Percentiles rank a stretch among this genome's conserved stretches.
These are phyloP conservation scores for Boloria selene DNA, from an alignment of 2,888 invertebrate genomes.

Conservation along the genomic window DNA sequence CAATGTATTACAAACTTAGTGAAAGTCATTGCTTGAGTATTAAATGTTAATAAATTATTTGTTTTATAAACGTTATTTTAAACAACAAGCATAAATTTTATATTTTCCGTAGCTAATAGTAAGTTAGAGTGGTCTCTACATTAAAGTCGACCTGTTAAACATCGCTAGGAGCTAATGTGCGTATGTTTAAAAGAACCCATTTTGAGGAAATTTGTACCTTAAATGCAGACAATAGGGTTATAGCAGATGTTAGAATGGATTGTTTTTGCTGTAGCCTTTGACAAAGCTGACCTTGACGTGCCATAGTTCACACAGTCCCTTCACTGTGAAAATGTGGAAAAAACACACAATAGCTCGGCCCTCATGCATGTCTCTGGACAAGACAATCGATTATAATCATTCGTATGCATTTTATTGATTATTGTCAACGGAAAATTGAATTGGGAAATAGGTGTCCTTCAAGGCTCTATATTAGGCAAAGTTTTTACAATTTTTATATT, in stretches of 20 bases:
- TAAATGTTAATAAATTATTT: conserved; percentile 6
- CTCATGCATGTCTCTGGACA: conserved; percentile 67
- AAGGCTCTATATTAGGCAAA: conserved; percentile 55
- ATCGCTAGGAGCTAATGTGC: conserved; percentile 23
- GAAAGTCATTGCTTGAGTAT: conserved; percentile 37
- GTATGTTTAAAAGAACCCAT: conserved; percentile 16
- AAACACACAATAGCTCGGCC: conserved; percentile 73
- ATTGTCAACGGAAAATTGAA: conserved; percentile 68
- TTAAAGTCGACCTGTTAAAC: neutral
- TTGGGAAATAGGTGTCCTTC: conserved; percentile 66
- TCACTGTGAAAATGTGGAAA: conserved; percentile 79
- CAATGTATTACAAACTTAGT: conserved; percentile 35
- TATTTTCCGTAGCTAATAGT: neutral
- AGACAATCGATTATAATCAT: conserved; percentile 77
- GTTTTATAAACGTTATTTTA: too few species aligned
- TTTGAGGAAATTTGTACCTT: conserved; percentile 37
- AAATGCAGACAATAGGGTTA: conserved; percentile 31
- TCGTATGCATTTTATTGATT: conserved; percentile 77
- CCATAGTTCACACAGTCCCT: conserved; percentile 79
- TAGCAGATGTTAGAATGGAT: conserved; percentile 29
- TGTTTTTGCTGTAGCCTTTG: conserved; percentile 60
- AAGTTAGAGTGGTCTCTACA: neutral
- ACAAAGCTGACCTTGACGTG: conserved; percentile 72
- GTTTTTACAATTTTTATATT: conserved; percentile 8
- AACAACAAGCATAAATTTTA: too few species aligned